These are phyloP conservation scores for Teleopsis dalmanni DNA, from an alignment of 1,140 invertebrate genomes.

Conservation along the genomic window DNA sequence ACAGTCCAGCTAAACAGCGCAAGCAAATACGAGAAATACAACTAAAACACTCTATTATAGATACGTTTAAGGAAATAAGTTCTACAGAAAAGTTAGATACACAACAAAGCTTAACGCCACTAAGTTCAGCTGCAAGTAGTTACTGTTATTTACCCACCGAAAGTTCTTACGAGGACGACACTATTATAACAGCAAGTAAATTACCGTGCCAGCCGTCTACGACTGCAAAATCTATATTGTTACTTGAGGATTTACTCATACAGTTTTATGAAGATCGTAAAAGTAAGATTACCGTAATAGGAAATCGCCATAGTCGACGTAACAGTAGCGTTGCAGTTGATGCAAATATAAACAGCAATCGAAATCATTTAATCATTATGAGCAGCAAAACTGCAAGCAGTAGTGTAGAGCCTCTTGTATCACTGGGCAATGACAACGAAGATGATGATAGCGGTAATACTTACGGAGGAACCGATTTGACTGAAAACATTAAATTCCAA, in stretches of 20 bases:
- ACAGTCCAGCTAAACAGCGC: slow-evolving; percentile 33
- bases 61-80: slow-evolving; percentile 19
- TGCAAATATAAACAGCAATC: background rate
- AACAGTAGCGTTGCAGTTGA: slow-evolving; percentile 5
- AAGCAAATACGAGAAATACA: slow-evolving; percentile 36
- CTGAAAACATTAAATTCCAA: background rate
- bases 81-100: background rate
- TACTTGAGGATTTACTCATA: slow-evolving; percentile 36
- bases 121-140: slow-evolving; percentile 9
- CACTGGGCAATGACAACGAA: slow-evolving; percentile 13
- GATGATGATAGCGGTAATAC: slow-evolving; percentile 2
- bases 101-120: slow-evolving; percentile 5
- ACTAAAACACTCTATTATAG: slow-evolving; percentile 34
- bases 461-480: background rate
- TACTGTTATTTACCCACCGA: slow-evolving; percentile 5
- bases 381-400: slow-evolving; percentile 13
- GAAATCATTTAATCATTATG: slow-evolving; percentile 15
- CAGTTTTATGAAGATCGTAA: slow-evolving; percentile 39
- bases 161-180: slow-evolving; percentile 7
- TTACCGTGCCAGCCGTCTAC: slow-evolving; percentile 4
- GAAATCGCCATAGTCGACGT: slow-evolving; percentile 4
- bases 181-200: slow-evolving; percentile 20
- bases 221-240: slow-evolving; percentile 16
- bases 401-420: slow-evolving; percentile 13
- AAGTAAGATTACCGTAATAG: slow-evolving; percentile 12